Base-by-base conservation (phyloP, 1,140 invertebrate genomes). In the Scylla paramamosain region DNA sequence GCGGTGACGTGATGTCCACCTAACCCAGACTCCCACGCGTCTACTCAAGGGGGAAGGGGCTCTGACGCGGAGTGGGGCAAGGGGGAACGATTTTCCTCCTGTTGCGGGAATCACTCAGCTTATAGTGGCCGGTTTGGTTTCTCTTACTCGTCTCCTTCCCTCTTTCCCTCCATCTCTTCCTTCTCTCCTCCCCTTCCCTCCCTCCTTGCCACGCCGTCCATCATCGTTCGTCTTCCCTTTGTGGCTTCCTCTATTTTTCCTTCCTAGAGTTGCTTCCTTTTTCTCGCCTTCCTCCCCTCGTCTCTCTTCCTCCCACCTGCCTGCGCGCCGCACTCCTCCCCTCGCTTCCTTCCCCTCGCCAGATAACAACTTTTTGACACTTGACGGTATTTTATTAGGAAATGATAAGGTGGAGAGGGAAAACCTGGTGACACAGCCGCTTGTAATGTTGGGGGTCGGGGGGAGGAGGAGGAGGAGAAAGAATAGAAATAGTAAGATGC, bases 301-400 rank as follows among this genome's bases (percentile, higher is more conserved):
- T n/a, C 20, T 77, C 20, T 77, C 67, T 77, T 77, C 67, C 67
- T n/a, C 67, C n/a, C 67, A 7, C 20, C 67, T 20, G 12, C 67
- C 67, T n/a, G 1, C 67, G 12, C 67, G 4, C n/a, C 67, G 1
- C n/a, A 6, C 67, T 77, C 67, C 25, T n/a, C 67, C n/a, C 67
- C 67, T 77, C 67, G 67, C n/a, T n/a, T 77, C 67, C 67, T 77
- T n/a, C 20, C 67, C 67, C 67, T 77, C 67, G 20, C 67, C 20
- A 7, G 67, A 77, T 77, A 77, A 77, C 67, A 77, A 77, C 67
- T 77, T 77, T 77, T 77, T 77, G 67, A 77, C 67, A 77, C 67
- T 77, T 77, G 16, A 77, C 67, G 8, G n/a, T 77, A 77, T 77
- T 77, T 77, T 77, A n/a, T 77, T 77, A 77, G 67, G 67, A 77